phyloP scores from a whole-genome alignment of 2,113 vertebrate genomes.

The Hippocampus barbouri region DNA sequence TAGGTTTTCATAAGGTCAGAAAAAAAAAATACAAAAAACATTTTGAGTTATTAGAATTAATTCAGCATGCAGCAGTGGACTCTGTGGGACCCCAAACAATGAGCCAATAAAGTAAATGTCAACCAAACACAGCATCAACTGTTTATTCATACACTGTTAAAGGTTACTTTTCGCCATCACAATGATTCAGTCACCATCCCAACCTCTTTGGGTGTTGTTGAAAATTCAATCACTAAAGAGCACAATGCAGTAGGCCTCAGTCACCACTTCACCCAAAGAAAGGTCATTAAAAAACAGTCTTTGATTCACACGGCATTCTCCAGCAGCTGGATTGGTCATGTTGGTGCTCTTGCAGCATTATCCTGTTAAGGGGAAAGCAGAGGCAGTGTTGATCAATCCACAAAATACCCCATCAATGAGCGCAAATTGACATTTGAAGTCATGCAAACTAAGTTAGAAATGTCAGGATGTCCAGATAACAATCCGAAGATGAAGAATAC shows the following conservation, averaged over 20 bases:
- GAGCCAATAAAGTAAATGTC: constrained; percentile 8
- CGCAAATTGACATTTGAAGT: neutral
- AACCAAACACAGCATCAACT: constrained; percentile 1
- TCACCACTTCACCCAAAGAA: constrained; percentile 7
- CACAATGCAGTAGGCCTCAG: constrained; percentile 2
- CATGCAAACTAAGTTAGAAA: neutral
- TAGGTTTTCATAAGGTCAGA: neutral
- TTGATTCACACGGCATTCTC: neutral
- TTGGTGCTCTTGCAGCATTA: neutral
- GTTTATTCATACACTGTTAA: constrained; percentile 6
- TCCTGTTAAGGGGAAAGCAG: neutral
- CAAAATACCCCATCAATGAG: neutral
- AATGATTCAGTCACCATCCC: constrained; percentile 4
- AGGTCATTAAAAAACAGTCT: neutral
- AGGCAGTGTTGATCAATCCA: neutral
- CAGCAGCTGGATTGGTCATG: neutral
- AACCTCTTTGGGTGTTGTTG: neutral
- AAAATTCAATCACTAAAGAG: neutral
- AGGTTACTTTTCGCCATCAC: constrained; percentile 6
- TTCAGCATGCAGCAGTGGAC: neutral
- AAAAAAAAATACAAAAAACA: constrained; percentile 1
- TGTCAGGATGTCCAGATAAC: neutral
- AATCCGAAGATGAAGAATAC: neutral
- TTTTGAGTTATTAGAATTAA: constrained; percentile 5
- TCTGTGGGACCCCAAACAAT: constrained; percentile 5